Conservation (phyloP, 1,140 invertebrate species). For the Coenobita brevimanus region DNA sequence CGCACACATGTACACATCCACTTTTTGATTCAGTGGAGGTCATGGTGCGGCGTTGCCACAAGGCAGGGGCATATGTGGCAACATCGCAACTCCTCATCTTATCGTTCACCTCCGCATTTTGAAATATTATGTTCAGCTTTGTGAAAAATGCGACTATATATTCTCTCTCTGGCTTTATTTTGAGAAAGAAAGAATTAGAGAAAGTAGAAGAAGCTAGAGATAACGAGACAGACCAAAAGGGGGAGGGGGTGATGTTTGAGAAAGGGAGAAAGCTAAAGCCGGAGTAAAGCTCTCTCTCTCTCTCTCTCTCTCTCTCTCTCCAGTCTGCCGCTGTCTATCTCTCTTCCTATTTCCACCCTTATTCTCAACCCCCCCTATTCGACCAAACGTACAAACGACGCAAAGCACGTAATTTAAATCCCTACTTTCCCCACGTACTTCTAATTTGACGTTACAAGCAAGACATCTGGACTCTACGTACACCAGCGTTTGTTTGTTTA, state of each 20-base stretch:
- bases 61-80: background rate
- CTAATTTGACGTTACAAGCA: too few relatives aligned
- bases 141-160: background rate
- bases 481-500: too few relatives aligned
- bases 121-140: conserved; percentile 35
- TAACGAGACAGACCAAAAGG: background rate
- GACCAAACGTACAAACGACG: too few relatives aligned
- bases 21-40: conserved; percentile 65
- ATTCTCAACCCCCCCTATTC: too few relatives aligned
- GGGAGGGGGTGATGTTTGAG: background rate
- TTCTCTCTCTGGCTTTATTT: background rate
- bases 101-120: conserved; percentile 19
- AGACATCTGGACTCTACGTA: too few relatives aligned
- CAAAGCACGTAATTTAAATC: too few relatives aligned
- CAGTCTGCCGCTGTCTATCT: too few relatives aligned
- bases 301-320: background rate
- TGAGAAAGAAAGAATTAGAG: background rate
- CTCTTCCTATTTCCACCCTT: too few relatives aligned
- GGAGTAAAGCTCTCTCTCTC: background rate
- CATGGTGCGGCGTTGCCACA: conserved; percentile 53
- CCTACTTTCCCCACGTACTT: too few relatives aligned
- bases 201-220: conserved; percentile 13
- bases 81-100: background rate
- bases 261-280: conserved; percentile 7
- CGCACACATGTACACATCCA: conserved; percentile 46